Base-by-base conservation (phyloP, 1,140 invertebrate genomes). In the Cecropterus lyciades region DNA sequence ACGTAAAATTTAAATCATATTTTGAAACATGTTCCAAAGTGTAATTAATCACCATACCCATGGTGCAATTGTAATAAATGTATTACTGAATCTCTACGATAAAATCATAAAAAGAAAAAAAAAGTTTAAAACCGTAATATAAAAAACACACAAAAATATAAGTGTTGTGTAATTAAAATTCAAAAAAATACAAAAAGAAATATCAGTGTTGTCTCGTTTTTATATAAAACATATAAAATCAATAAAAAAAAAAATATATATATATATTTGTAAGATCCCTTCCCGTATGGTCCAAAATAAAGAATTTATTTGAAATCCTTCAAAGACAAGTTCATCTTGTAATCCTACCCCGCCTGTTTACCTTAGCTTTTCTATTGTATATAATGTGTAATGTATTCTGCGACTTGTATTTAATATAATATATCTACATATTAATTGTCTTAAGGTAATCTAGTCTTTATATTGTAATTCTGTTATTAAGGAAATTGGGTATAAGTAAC, bases 281-380 rank as follows among this genome's bases (percentile, higher is more conserved):
- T 67, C 66, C 71, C 72, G 64, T 79, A 76, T 75, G 80, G 78
- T 83, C 80, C 80, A 83, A 83, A 71, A 69, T 62, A 67, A 79
- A 67, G 70, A 77, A 59, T 72, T 75, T 70, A 75, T 69, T 69
- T 72, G 56, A 55, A 64, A 59, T 52, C 45, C 11, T 33, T 37
- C 30, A 48, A 16, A 14, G 15, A 46, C 14, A 59, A 45, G 13
- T 45, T 43, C 52, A 64, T 67, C 4, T 40, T 46, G 42, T 46
- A 13, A 24, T 43, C 17, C 17, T 59, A 59, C 20, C 56, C 56
- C 43, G 56, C 56, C 24, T 30, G 24, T 17, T 14, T 24, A 49
- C 30, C 45, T 48, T 30, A 17, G 30, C 40, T 60, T 37, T 53
- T 40, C 8, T 37, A 40, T 16, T 33, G 14, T 37, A 20, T 33